Evolutionary conservation across 1,140 invertebrate species (phyloP), one percentile per base, ranked within the genome.

Genomic region (Drosophila kanapiae): DNA sequence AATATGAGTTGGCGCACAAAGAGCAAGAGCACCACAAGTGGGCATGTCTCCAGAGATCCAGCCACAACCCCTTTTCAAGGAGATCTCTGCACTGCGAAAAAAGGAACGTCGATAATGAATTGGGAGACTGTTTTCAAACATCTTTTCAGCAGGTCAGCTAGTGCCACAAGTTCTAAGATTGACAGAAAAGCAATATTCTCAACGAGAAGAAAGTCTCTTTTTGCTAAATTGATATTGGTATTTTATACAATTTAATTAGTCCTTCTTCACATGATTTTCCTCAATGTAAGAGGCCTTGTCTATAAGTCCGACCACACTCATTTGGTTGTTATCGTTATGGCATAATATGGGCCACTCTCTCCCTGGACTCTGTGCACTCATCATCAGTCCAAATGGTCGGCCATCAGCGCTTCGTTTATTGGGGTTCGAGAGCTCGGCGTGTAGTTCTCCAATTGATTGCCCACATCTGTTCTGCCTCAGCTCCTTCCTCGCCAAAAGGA

Each of bases 1-100:
- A 87, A 88, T 87, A 88, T 88, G 86, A 88, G 83, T 88, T 84
- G 83, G 76, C 76, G 76, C 80, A 77, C 62, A 76, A 88, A 72
- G 69, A 71, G 67, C 65, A 31, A 58, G 45, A 59, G 67, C 67
- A 45, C 47, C 62, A 86, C 85, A 87, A 82, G 82, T 86, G 82
- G 82, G 82, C 83, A 88, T 80, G 76, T 87, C 84, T 78, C 70
- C 61, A 42, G 49, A 59, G 49, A 54, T 60, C 57, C 47, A 38
- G 33, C 33, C 51, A 31, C 78, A 59, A 57, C 65, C 63, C 43
- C 40, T 37, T 68, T 69, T 65, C n/a, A 14, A 51, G 37, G 18
- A 43, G 23, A 54, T 68, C 27, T 29, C 8, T 68, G 48, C 62
- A 70, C 67, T 37, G 67, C 1, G 23, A 23, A 70, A 45, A 63